Base-by-base conservation (phyloP, 2,888 invertebrate species). In the Drosophila neotestacea region DNA sequence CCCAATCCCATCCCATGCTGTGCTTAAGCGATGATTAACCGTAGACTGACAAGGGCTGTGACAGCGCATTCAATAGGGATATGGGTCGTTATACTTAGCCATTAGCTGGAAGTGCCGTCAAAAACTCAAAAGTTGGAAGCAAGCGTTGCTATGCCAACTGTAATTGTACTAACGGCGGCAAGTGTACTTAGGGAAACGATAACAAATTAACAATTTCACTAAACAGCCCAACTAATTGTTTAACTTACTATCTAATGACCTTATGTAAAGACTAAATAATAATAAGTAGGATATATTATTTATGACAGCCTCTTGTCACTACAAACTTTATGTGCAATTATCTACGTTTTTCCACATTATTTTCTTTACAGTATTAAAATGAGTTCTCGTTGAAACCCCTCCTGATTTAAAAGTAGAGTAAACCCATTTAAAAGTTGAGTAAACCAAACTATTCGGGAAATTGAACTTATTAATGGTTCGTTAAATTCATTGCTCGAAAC, bases 11-110 rank as follows among this genome's bases (percentile, higher is more conserved):
- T 65, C 48, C 56, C 85, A 72, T 82, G 85, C 87, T 78, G 85
- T 66, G 88, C 65, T 52, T 46, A 67, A 64, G 75, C 88, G 54
- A 76, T 73, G 88, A 84, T 87, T 84, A 84, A 87, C 84, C 88
- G 70, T 76, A 51, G 71, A 64, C 65, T 73, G 78, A 78, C 82
- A 82, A 76, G 59, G 73, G 54, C 68, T 64, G 67, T 36, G 10
- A 41, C 59, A 56, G 42, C 22, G 55, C 34, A 39, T 58, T 51
- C 30, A 22, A 9, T 47, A 39, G 47, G 56, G 44, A 59, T 65
- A 51, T 60, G 65, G 59, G 48, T 77, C 66, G 62, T 52, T 46
- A 39, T 42, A 42, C 55, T 47, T 34, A 56, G 22, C 54, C 52
- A 38, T 46, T 50, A 46, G 9, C 44, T 52, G 7, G 6, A 6